Base-by-base conservation (phyloP, 1,140 invertebrate species). In the Eciton burchellii region DNA sequence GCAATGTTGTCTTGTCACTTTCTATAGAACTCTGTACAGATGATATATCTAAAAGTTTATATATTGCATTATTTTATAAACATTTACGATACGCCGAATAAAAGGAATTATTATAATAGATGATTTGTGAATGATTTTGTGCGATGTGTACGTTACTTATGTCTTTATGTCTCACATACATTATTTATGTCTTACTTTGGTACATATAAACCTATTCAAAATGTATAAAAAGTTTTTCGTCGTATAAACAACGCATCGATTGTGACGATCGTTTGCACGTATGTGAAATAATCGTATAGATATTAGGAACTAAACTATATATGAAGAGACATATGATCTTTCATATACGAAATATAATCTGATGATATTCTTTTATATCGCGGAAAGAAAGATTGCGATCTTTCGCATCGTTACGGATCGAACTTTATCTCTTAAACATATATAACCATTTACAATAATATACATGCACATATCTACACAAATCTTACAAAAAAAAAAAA, bases 291-390 rank as follows among this genome's bases (percentile, higher is more conserved):
- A 76, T 56, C 1, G 21, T 29, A 26, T 26, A 66, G 24, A 12
- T 49, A 56, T 68, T 45, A 79, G 74, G 63, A 79, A 79, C 74
- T 68, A 68, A 79, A 35, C 16, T n/a, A n/a, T n/a, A n/a, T n/a
- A 21, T 52, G 26, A 6, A 35, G 35, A 35, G 14, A n/a, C n/a
- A n/a, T n/a, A n/a, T 14, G 35, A 79, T 35, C 35, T 68, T 73
- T 73, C 43, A 24, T 41, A 16, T 52, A 1, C 6, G n/a, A 41
- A 8, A 74, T 74, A 16, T 29, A 6, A 43, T 43, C 62, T 8
- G 29, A 24, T 29, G 21, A 47, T 65, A 12, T 59, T 57, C 35
- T 54, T 43, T 66, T 26, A 43, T 1, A 60, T 47, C 11, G 5
- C 62, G n/a, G 47, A 63, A 73, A 73, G 21, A 47, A 16, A n/a